Evolutionary conservation across 2,113 vertebrate genomes (phyloP).

Genomic region (Corvus cornix): DNA sequence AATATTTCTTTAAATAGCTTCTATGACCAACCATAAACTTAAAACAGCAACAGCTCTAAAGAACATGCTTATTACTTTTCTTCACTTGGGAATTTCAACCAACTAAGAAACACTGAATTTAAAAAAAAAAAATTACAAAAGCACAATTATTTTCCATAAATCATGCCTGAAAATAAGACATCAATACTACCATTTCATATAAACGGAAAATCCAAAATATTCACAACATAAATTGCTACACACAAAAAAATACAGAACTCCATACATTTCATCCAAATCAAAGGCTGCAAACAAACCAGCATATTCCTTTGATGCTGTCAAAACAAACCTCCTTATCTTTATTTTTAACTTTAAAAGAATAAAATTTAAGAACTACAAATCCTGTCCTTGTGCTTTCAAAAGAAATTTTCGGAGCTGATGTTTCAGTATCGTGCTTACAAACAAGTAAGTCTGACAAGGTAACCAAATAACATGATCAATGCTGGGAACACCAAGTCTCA

Average conservation of each 20-base stretch:
- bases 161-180: conserved; percentile 5
- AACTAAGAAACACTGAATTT: neutral
- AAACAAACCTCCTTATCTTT: conserved; percentile 54
- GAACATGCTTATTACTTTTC: neutral
- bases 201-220: conserved; percentile 21
- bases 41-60: neutral
- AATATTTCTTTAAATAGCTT: neutral
- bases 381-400: conserved; percentile 53
- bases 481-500: neutral
- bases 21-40: neutral
- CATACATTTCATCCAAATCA: conserved; percentile 40
- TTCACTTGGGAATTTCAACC: neutral
- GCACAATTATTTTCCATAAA: neutral
- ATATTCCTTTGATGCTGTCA: conserved; percentile 57
- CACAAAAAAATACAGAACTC: neutral
- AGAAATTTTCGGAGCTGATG: conserved; percentile 9
- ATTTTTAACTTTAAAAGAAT: conserved; percentile 64
- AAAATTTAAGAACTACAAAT: conserved; percentile 56
- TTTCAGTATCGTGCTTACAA: conserved; percentile 36
- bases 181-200: neutral
- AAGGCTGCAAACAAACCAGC: conserved; percentile 57
- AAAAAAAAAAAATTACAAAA: neutral
- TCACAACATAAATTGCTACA: conserved; percentile 41
- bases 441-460: conserved; percentile 30
- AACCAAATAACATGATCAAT: neutral